Percentiles rank a stretch among this genome's conserved stretches.
phyloP scores from a whole-genome alignment of 2,797 vertebrate genomes.

The Anguilla pacifica region DNA sequence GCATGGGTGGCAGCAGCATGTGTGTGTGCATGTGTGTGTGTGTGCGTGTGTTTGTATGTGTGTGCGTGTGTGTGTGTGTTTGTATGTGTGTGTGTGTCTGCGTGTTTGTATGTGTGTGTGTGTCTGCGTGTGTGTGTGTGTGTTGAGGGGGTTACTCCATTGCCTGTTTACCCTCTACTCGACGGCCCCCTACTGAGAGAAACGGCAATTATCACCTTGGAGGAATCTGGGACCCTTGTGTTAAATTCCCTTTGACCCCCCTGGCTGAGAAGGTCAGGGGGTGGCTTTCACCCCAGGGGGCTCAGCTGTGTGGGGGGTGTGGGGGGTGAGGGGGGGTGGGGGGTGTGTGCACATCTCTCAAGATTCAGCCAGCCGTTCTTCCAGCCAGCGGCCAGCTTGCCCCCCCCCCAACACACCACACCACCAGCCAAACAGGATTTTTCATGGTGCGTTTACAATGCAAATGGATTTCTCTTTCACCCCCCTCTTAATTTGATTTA shows the following conservation, averaged over 20 bases:
- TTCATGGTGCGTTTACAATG: conserved; percentile 67
- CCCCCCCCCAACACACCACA: conserved; percentile 38
- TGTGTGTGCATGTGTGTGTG: conserved; percentile 33
- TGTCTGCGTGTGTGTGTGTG: conserved; percentile 25
- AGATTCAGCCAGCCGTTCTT: conserved; percentile 47
- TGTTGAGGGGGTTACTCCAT: conserved; percentile 46
- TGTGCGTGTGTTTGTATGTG: conserved; percentile 4
- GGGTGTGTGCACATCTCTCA: conserved; percentile 44
- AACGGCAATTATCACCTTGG: conserved; percentile 81
- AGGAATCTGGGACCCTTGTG: conserved; percentile 80
- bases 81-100: neutral
- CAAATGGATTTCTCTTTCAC: conserved; percentile 55
- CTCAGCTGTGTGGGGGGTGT: conserved; percentile 47
- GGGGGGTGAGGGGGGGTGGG: conserved; percentile 48
- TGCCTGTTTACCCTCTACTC: conserved; percentile 74
- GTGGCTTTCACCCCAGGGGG: conserved; percentile 64
- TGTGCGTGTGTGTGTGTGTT: neutral
- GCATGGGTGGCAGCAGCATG: conserved; percentile 59
- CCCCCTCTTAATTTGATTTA: conserved; percentile 57
- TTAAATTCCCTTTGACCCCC: conserved; percentile 80
- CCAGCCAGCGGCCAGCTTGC: conserved; percentile 35
- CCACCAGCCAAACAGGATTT: conserved; percentile 60
- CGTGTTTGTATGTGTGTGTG: conserved; percentile 30
- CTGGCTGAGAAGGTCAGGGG: conserved; percentile 67
- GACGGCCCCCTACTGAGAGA: conserved; percentile 76